Percentiles rank a stretch among this genome's conserved stretches.
These are phyloP conservation scores for Coregonus ussuriensis DNA, from an alignment of 2,797 vertebrate genomes.

Conservation along the genomic window DNA sequence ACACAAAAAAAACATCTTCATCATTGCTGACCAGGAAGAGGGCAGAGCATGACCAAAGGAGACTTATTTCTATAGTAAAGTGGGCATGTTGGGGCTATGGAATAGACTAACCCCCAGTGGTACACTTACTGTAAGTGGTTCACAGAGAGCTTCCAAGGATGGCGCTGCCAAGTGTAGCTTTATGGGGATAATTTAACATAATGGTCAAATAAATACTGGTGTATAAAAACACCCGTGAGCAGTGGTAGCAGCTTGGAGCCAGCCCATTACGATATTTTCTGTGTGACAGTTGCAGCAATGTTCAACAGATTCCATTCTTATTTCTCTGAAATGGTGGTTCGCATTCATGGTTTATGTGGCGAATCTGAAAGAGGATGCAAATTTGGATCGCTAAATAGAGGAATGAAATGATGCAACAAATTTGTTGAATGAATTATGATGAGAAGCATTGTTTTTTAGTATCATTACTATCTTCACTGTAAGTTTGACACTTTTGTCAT, in stretches of 20 bases:
- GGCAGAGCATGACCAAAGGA: constrained; percentile 51
- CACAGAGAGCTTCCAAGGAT: constrained; percentile 70
- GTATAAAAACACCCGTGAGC: constrained; percentile 75
- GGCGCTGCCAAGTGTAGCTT: constrained; percentile 73
- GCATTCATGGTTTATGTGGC: constrained; percentile 44
- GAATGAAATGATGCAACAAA: constrained; percentile 25
- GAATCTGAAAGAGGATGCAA: constrained; percentile 30
- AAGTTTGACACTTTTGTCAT: neutral
- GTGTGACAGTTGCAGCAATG: constrained; percentile 58
- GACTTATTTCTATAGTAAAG: constrained; percentile 71
- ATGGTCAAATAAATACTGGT: constrained; percentile 80
- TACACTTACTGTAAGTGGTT: constrained; percentile 69
- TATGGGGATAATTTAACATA: constrained; percentile 81
- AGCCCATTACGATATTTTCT: constrained; percentile 66
- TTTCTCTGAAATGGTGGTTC: constrained; percentile 55
- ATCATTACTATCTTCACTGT: neutral
- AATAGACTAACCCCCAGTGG: constrained; percentile 69
- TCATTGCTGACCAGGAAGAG: constrained; percentile 33
- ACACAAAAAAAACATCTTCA: constrained; percentile 10
- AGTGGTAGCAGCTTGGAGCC: constrained; percentile 53
- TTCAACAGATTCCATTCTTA: constrained; percentile 57
- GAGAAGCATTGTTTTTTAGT: neutral
- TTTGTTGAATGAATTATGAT: constrained; percentile 28
- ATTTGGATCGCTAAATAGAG: constrained; percentile 26
- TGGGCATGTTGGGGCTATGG: constrained; percentile 64